These are phyloP conservation scores for Beroe ovata DNA, from an alignment of 37 sponge, comb jelly and placozoan genomes.

Conservation along the genomic window DNA sequence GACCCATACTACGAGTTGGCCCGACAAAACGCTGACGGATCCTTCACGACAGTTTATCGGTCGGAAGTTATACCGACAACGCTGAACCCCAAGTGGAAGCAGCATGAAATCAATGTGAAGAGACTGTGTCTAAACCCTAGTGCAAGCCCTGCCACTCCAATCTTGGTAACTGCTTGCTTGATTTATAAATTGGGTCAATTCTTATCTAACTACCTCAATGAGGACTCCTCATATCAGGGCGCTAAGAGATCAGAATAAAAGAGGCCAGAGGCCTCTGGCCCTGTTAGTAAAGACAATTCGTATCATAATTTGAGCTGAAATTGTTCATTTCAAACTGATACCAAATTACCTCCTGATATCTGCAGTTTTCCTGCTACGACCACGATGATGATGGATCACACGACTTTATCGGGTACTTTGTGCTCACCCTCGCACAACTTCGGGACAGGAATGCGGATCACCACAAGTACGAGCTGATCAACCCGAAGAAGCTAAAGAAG, in stretches of 20 bases:
- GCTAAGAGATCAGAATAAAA: too few species aligned
- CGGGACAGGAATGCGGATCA: neutral
- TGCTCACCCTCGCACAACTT: conserved; percentile 72
- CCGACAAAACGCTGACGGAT: conserved; percentile 74
- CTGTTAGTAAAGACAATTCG: too few species aligned
- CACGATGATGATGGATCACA: conserved; percentile 81
- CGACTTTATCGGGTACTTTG: conserved; percentile 84
- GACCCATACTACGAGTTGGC: conserved; percentile 52
- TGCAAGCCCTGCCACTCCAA: too few species aligned
- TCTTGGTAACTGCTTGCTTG: too few species aligned
- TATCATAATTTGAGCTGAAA: too few species aligned
- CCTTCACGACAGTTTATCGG: conserved; percentile 72
- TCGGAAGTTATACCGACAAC: conserved; percentile 67
- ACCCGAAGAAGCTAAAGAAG: conserved; percentile 72
- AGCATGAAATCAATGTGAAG: conserved; percentile 3
- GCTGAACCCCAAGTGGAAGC: neutral
- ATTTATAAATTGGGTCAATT: too few species aligned
- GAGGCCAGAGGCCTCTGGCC: too few species aligned
- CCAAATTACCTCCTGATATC: too few species aligned
- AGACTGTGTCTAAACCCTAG: conserved; percentile 36
- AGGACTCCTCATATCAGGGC: too few species aligned
- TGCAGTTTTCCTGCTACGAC: conserved; percentile 84
- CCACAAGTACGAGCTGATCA: conserved; percentile 76
- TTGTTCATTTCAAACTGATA: too few species aligned
- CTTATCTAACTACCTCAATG: too few species aligned